Base-by-base conservation (phyloP, 53 echinoderm and acorn worm genomes). In the Echinarachnius parma region DNA sequence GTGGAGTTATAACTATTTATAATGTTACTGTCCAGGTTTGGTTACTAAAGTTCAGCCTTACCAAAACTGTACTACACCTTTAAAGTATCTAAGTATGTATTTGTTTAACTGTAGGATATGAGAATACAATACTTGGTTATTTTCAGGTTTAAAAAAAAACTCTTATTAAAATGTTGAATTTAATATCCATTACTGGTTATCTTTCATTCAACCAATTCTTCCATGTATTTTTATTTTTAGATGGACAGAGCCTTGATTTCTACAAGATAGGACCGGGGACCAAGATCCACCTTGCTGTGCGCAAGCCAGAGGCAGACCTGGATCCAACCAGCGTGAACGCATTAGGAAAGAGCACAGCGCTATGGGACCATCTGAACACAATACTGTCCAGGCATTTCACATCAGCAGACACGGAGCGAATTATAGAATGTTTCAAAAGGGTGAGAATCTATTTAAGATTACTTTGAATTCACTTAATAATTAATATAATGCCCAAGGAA, bases 231-330 rank as follows among this genome's bases (percentile, higher is more conserved):
- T 21, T 1, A 16, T 11, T 21, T 19, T 15, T 64, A 95, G 95
- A 95, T 87, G 95, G 91, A 26, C 87, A 84, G 57, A 84, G 84
- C 54, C 72, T 95, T 59, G 75, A 87, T 64, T 91, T 92, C 53
- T 95, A 95, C 85, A 95, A 95, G 62, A 95, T 95, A 21, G 95
- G 95, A 16, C 95, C 90, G n/a, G 87, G 81, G 22, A 95, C 95
- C 77, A 95, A 95, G 59, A 91, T 95, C 28, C 95, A 95, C 60
- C 80, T 95, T 2, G 91, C 91, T 22, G 87, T 95, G 29, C 81
- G 91, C 22, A 84, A 87, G 81, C 90, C 95, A 29, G 91, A 95
- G 26, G 36, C 72, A 13, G 84, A 87, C 34, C 50, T 56, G 48
- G 87, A 87, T 32, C 77, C 78, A 53, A 56, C 82, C 30, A 87